Evolutionary conservation across 2,113 vertebrate species (phyloP).

Genomic region (Calonectris borealis): DNA sequence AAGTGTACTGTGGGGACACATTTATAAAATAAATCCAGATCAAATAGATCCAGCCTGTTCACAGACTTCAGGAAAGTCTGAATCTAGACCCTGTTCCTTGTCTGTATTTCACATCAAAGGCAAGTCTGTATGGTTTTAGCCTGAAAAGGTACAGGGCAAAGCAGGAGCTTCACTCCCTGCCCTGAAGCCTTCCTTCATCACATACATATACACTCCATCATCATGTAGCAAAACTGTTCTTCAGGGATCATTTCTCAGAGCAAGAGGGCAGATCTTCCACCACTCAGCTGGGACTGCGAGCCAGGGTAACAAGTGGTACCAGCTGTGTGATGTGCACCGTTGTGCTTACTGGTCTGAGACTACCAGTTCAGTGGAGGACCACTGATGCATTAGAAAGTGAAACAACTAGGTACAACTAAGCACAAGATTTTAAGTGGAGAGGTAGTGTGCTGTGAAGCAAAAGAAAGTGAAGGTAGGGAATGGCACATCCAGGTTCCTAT

Average conservation of each 20-base stretch:
- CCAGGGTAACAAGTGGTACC: neutral
- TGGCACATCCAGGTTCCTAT: neutral
- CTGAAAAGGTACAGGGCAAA: neutral
- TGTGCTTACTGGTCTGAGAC: neutral
- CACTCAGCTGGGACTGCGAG: neutral
- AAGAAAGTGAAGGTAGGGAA: neutral
- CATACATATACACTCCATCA: rapidly evolving
- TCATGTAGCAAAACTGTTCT: neutral
- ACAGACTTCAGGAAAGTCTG: neutral
- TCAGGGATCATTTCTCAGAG: neutral
- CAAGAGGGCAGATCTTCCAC: neutral
- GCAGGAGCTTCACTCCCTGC: neutral
- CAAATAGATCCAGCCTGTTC: neutral
- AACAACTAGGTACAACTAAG: neutral
- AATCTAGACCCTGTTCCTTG: neutral
- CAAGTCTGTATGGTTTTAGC: neutral
- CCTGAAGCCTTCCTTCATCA: neutral
- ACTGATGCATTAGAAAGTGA: neutral
- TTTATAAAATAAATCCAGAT: neutral
- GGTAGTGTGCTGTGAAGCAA: neutral
- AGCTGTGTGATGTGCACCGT: neutral
- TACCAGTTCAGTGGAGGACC: neutral
- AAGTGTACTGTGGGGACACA: neutral
- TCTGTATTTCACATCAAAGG: neutral
- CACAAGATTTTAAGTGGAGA: neutral